A percentile compares a stretch with the other conserved stretches of the same genome.
Conservation (phyloP, 2,888 invertebrate species). For the Halictus quadricinctus region DNA sequence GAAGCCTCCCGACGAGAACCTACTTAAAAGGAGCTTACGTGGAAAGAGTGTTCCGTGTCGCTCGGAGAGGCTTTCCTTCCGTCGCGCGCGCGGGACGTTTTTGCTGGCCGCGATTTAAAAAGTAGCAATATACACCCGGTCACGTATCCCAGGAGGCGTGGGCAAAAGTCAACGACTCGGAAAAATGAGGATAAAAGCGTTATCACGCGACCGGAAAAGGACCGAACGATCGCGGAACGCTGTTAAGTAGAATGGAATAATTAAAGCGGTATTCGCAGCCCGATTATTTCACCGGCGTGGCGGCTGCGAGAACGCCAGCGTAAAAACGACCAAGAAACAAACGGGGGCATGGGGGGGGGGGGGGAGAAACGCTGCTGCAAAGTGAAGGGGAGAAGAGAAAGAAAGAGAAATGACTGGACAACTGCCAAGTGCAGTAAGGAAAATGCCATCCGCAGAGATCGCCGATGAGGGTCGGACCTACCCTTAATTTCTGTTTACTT, state of each 20-base stretch:
- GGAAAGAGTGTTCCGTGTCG: slow-evolving; percentile 25
- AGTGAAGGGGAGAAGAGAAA: slow-evolving; percentile 38
- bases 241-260: slow-evolving; percentile 70
- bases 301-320: slow-evolving; percentile 30
- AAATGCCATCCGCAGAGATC: slow-evolving; percentile 61
- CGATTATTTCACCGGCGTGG: slow-evolving; percentile 54
- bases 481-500: slow-evolving; percentile 64
- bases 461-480: slow-evolving; percentile 51
- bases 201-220: slow-evolving; percentile 53
- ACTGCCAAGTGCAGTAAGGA: slow-evolving; percentile 57
- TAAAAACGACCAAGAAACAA: slow-evolving; percentile 35
- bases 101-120: slow-evolving; percentile 19
- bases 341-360: slow-evolving; percentile 11
- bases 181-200: slow-evolving; percentile 54
- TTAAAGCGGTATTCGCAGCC: slow-evolving; percentile 60
- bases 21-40: slow-evolving; percentile 1
- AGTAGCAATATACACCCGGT: slow-evolving; percentile 18
- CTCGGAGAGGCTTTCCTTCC: slow-evolving; percentile 13
- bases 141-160: slow-evolving; percentile 19
- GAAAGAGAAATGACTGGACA: slow-evolving; percentile 60
- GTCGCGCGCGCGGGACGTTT: slow-evolving; percentile 14
- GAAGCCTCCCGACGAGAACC: background rate
- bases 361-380: slow-evolving; percentile 35
- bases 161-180: slow-evolving; percentile 19
- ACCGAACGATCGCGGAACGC: slow-evolving; percentile 57